Evolutionary conservation across 2,113 vertebrate species (phyloP).

Genomic region (Corvus moneduloides): DNA sequence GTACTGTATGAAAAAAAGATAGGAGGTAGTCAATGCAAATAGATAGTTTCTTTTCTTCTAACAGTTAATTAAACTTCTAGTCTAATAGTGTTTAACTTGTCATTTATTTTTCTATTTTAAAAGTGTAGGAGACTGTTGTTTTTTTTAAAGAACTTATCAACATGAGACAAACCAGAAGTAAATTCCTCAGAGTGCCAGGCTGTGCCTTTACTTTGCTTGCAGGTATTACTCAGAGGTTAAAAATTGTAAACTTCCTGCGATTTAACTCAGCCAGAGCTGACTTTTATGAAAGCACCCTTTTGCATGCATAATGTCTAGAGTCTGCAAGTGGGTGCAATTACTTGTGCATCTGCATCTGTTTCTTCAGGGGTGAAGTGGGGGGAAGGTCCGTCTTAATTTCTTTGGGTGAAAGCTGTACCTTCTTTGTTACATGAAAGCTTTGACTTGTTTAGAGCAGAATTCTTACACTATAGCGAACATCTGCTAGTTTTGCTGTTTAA

Average conservation of each 20-base stretch:
- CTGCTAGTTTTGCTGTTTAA: background rate
- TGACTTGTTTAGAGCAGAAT: background rate
- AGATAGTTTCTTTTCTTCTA: background rate
- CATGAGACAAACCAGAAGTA: background rate
- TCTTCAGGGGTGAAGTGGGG: background rate
- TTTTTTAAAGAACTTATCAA: background rate
- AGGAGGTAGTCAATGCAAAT: background rate
- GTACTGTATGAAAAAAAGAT: background rate
- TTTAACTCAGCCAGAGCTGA: background rate
- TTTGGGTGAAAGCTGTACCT: background rate
- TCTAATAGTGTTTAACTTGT: background rate
- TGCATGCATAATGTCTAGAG: background rate
- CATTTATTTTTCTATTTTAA: background rate
- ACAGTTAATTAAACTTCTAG: background rate
- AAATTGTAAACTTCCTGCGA: background rate
- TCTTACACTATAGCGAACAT: background rate
- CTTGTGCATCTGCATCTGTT: background rate
- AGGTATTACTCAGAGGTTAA: background rate
- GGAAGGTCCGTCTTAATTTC: background rate
- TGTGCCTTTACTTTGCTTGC: background rate
- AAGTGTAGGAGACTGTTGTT: background rate
- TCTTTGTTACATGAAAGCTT: background rate
- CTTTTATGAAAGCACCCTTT: background rate
- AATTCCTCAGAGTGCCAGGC: background rate
- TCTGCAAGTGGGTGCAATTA: fast-evolving